Conservation (phyloP, 2,888 invertebrate genomes). For the Notodonta dromedarius region DNA sequence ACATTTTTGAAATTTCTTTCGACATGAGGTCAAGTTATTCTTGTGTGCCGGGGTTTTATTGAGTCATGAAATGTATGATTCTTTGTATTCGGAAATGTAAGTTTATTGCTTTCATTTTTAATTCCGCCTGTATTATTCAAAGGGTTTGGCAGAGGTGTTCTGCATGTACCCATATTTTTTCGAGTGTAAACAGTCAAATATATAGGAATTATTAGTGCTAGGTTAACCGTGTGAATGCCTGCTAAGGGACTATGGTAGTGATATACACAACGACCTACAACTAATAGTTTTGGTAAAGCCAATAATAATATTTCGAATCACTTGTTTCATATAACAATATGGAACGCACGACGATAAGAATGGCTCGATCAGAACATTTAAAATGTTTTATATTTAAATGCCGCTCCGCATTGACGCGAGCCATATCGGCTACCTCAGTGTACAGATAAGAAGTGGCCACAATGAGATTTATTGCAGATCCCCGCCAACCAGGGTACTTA, state of each 20-base stretch:
- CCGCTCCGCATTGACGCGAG: constrained; percentile 64
- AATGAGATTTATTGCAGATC: constrained; percentile 79
- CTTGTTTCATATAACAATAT: constrained; percentile 15
- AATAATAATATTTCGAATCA: too few species aligned
- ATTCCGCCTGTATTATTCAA: too few species aligned
- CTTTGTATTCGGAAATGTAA: too few species aligned
- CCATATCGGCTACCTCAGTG: constrained; percentile 74
- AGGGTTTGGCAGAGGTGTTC: too few species aligned
- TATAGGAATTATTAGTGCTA: too few species aligned
- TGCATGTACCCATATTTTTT: too few species aligned
- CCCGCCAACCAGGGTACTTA: constrained; percentile 45
- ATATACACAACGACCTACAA: too few species aligned
- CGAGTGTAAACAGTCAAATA: too few species aligned
- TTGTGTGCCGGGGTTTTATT: neutral
- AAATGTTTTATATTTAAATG: constrained; percentile 71
- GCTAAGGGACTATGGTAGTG: too few species aligned
- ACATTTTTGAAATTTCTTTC: constrained; percentile 38
- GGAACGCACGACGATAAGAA: constrained; percentile 28
- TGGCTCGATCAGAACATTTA: constrained; percentile 24
- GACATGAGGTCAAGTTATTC: constrained; percentile 22
- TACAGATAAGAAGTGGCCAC: constrained; percentile 70
- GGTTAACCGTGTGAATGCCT: too few species aligned
- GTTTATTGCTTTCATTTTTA: too few species aligned
- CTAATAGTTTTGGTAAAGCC: too few species aligned
- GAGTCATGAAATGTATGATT: neutral